Base-by-base conservation (phyloP, 2,797 vertebrate species). In the Melanotaenia maccullochi region DNA sequence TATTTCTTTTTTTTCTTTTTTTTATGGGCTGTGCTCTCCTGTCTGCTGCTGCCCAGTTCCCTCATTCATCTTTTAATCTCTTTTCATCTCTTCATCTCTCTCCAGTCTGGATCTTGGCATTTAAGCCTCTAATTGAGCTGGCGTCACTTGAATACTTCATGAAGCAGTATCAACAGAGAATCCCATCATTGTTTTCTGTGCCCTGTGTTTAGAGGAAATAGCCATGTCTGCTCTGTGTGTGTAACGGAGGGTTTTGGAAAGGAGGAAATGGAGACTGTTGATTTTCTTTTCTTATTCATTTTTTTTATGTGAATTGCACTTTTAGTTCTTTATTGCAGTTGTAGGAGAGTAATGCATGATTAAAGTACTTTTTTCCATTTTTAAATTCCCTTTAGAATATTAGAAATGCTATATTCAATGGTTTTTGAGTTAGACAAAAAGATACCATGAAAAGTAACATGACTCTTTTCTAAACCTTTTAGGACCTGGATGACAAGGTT, bases 51-150 rank as follows among this genome's bases (percentile, higher is more conserved):
- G 30, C 64, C 55, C 30, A 36, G 60, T 60, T 40, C 64, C 18
- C 73, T 68, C 54, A 38, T 68, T 71, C 67, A 77, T 76, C 76
- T 66, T 67, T 75, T 74, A 70, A 68, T 84, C 75, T 79, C 65
- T 58, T 64, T 70, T 81, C 60, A 79, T 80, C 67, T 58, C 64
- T 68, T 79, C 60, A 78, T 87, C 68, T 71, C 58, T 81, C 68
- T 36, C 67, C 73, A 71, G 69, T 81, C 81, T 84, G 81, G 56
- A 75, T 84, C 84, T 85, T 89, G 88, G 89, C 84, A 91, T 92
- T 91, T 86, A 61, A 78, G 75, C 73, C 71, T 86, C 81, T 87
- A 89, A 90, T 91, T 88, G 90, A 91, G 85, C 87, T 92, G 87
- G 90, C 82, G 60, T 90, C 84, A 88, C 85, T 87, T 77, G 85